Percentiles rank a stretch among this genome's conserved stretches.
phyloP scores from a whole-genome alignment of 2,113 vertebrate genomes.

The Ophthalmolycus amberensis region DNA sequence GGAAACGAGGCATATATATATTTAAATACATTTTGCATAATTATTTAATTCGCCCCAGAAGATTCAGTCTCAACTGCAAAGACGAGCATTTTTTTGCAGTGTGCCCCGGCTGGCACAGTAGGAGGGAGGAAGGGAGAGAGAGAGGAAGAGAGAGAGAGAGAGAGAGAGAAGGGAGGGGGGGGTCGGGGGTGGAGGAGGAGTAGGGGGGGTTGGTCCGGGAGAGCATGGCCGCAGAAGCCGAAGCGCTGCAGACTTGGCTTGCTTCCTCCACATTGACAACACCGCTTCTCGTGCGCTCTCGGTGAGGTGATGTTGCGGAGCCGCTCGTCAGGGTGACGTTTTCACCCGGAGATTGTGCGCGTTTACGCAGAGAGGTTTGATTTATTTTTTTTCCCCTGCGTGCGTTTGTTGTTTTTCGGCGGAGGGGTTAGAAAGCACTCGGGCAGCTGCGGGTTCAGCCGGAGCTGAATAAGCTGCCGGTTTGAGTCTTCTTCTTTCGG shows the following conservation, averaged over 20 bases:
- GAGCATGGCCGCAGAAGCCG: slow-evolving; percentile 69
- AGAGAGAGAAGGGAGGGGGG: background rate
- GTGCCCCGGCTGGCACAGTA: slow-evolving; percentile 52
- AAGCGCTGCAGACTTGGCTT: slow-evolving; percentile 45
- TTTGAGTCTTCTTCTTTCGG: background rate
- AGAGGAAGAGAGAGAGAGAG: background rate
- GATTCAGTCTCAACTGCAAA: slow-evolving; percentile 6
- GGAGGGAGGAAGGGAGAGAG: slow-evolving; percentile 1
- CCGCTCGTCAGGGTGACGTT: slow-evolving; percentile 18
- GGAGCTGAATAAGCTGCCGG: slow-evolving; percentile 27
- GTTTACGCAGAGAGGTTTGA: slow-evolving; percentile 23
- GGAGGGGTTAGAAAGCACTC: background rate
- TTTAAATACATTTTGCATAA: no score
- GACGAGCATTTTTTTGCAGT: slow-evolving; percentile 53
- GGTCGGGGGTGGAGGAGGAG: background rate
- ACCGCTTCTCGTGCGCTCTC: slow-evolving; percentile 26
- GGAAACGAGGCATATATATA: background rate
- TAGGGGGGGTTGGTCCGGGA: slow-evolving; percentile 40
- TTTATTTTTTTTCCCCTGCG: background rate
- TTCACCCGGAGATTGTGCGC: background rate
- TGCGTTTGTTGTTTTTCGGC: background rate
- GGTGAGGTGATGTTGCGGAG: slow-evolving; percentile 19
- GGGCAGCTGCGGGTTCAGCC: slow-evolving; percentile 10
- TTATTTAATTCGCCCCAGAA: background rate
- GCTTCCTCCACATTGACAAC: slow-evolving; percentile 34